Conservation (phyloP, 2,888 invertebrate genomes). For the Eupithecia dodoneata region DNA sequence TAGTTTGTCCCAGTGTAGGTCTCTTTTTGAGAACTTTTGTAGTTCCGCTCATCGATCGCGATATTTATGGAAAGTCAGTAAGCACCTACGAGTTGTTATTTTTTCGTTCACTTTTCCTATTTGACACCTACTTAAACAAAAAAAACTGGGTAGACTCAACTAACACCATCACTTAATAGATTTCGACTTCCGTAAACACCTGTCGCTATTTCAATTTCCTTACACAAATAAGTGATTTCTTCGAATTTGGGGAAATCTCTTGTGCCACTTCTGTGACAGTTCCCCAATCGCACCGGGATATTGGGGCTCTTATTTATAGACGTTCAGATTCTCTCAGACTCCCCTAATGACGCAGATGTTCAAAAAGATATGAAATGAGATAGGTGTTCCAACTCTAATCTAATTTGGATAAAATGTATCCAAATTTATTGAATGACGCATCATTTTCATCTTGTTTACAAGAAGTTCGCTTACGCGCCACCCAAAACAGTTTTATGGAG, state of each 20-base stretch:
- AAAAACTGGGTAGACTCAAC: neutral
- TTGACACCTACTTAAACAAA: neutral
- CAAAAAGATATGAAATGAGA: constrained; percentile 5
- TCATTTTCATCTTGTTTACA: neutral
- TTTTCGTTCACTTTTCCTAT: neutral
- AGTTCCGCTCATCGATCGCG: neutral
- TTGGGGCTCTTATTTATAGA: constrained; percentile 37
- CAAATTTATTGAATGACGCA: neutral
- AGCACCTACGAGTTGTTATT: neutral
- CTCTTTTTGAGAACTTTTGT: neutral
- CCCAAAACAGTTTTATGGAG: neutral
- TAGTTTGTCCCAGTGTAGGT: neutral
- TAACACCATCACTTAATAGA: constrained; percentile 6
- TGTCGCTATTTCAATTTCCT: constrained; percentile 58
- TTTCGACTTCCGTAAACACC: constrained; percentile 52
- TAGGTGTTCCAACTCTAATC: constrained; percentile 7
- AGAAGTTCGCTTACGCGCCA: neutral
- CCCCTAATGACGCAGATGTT: constrained; percentile 35
- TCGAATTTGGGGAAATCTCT: constrained; percentile 42
- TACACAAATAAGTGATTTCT: constrained; percentile 49
- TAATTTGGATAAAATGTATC: constrained; percentile 3
- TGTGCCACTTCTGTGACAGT: constrained; percentile 44
- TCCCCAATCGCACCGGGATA: constrained; percentile 38
- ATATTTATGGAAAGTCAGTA: neutral
- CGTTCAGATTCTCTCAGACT: constrained; percentile 40